Base-by-base conservation (phyloP, 2,888 invertebrate species). In the Heteropelma amictum region DNA sequence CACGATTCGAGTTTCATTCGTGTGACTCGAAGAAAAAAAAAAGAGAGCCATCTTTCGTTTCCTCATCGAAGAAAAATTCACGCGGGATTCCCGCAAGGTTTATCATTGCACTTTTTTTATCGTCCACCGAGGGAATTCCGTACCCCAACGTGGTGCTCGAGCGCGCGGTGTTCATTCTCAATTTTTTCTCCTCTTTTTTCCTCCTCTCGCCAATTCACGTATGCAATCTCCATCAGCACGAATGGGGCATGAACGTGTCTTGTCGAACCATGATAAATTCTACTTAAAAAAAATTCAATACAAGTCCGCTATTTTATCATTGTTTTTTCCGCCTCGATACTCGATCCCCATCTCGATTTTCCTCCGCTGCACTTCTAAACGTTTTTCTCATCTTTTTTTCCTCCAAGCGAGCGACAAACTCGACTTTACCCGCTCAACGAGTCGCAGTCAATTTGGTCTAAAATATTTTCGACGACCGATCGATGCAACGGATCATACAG, bases 241-340 rank as follows among this genome's bases (percentile, higher is more conserved):
- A 42, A 71, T 51, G 54, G 23, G 61, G n/a, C n/a, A n/a, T n/a
- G n/a, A 70, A 70, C 74, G 74, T 60, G 47, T 40, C 65, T 67
- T 67, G 60, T 65, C 61, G 49, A 65, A 70, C 70, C 65, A 47
- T 54, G 65, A 67, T 38, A 23, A 54, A 58, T 45, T 23, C 54
- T 54, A 49, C 14, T 61, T 28, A 30, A 64, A 61, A 65, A 64
- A 69, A 61, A 68, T 64, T 54, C 72, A 61, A 72, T 61, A 38
- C 28, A 28, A 56, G 47, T 33, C 14, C 17, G 5, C 7, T 35
- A 5, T 19, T 45, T 17, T 17, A 7, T 12, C 8, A 23, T 23
- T 21, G 3, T n/a, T 21, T 3, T 10, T 30, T 10, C 23, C 10
- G 1, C 17, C n/a, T 6, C 38, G 12, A 30, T 40, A 8, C 19